phyloP scores from a whole-genome alignment of 2,888 invertebrate genomes.

The Entomobrya multifasciata region DNA sequence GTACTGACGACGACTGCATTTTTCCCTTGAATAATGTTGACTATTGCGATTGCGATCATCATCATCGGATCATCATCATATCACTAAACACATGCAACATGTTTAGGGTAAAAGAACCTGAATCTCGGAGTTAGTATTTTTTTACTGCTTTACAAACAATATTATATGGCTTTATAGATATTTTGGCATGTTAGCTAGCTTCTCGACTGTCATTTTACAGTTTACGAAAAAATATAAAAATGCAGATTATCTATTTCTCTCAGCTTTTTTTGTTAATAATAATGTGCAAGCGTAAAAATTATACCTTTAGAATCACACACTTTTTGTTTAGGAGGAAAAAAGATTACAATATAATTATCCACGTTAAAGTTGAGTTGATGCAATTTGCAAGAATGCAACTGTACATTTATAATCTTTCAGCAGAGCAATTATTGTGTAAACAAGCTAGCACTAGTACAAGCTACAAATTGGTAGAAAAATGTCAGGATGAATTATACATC shows the following conservation, averaged over 20 bases:
- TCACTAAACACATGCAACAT: slow-evolving; percentile 8
- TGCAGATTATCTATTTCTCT: too few relatives aligned
- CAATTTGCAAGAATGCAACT: slow-evolving; percentile 51
- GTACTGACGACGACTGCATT: slow-evolving; percentile 21
- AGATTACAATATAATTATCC: slow-evolving; percentile 25
- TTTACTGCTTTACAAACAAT: not conserved
- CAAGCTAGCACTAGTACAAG: not conserved
- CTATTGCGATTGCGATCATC: not conserved
- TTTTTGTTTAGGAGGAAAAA: not conserved
- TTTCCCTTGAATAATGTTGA: slow-evolving; percentile 15
- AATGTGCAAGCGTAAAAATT: slow-evolving; percentile 41
- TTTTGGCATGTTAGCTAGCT: slow-evolving; percentile 4
- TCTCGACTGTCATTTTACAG: too few relatives aligned
- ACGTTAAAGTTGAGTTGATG: too few relatives aligned
- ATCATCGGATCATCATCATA: too few relatives aligned
- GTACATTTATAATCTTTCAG: not conserved
- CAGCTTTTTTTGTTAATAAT: slow-evolving; percentile 16
- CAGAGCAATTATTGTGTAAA: slow-evolving; percentile 7
- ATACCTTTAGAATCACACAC: slow-evolving; percentile 27
- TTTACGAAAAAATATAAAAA: slow-evolving; percentile 17
- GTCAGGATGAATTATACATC: not conserved
- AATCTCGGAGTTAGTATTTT: not conserved
- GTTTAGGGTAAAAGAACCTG: slow-evolving; percentile 20
- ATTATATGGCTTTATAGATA: slow-evolving; percentile 19
- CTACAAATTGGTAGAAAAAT: not conserved